Evolutionary conservation across 2,797 vertebrate genomes (phyloP), one percentile per base, ranked within the genome.

Genomic region (Mormyrops boulengeri): DNA sequence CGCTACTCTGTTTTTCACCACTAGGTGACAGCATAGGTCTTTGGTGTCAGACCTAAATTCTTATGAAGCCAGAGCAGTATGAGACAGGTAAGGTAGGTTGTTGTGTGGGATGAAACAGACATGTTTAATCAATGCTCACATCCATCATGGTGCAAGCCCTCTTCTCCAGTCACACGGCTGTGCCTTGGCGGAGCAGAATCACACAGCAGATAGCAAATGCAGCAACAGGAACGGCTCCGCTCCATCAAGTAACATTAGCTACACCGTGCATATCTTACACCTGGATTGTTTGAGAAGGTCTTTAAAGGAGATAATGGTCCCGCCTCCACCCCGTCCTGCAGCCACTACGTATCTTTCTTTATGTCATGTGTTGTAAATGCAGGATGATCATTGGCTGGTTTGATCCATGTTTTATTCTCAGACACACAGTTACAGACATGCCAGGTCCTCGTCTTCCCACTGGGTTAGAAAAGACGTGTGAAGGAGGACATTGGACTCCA

Each of bases 21-120:
- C 89, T 87, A 95, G 95, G 93, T 92, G 93, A 92, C 91, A 93
- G 66, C 92, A 1, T 12, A 19, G 89, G 53, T 53, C 91, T 88
- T 82, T 86, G 17, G 1, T 85, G 5, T 17, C 84, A 17, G 1
- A 52, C 38, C 12, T 53, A 89, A 90, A 91, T 89, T 91, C 90
- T 88, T 82, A 19, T 87, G 91, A 91, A 93, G 80, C 92, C 90
- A 53, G 87, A 73, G 44, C 91, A 92, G 91, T 90, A 91, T 95
- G 93, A 94, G 1, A 90, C 89, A 69, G 91, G 91, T 91, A 90
- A 90, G 91, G 89, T 93, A 66, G 94, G 17, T 80, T 80, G 77
- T 38, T 89, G 17, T 47, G 47, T 86, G 57, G 80, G 30, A 85
- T 62, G 26, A 89, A 84, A 91, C 88, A 89, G 55, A 82, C 62